phyloP scores from a whole-genome alignment of 2,113 vertebrate genomes.

The Pica pica region DNA sequence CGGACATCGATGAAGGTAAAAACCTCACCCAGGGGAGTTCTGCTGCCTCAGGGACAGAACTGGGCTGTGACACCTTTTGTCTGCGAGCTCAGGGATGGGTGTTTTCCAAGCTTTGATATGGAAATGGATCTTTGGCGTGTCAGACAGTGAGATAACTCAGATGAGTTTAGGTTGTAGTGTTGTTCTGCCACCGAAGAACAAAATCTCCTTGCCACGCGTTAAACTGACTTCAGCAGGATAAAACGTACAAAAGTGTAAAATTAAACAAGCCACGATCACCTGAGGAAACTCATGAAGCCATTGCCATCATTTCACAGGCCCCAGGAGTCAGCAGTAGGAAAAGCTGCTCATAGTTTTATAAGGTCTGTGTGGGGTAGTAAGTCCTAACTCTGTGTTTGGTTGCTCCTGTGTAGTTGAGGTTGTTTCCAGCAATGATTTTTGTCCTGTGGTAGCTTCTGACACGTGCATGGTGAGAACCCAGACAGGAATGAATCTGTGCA shows the following conservation, averaged over 20 bases:
- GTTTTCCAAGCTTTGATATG: background rate
- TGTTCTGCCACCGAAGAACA: background rate
- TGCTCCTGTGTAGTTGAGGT: background rate
- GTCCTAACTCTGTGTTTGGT: background rate
- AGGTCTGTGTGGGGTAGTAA: background rate
- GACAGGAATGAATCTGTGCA: background rate
- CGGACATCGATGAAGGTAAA: constrained; percentile 97
- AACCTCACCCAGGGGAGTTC: background rate
- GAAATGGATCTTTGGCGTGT: background rate
- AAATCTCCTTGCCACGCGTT: background rate
- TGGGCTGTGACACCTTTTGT: background rate
- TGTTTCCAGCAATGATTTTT: background rate
- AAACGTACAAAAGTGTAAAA: background rate
- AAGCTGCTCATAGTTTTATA: background rate
- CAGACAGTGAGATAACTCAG: background rate
- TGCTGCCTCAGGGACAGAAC: background rate
- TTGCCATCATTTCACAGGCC: background rate
- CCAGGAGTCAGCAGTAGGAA: background rate
- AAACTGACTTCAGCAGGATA: background rate
- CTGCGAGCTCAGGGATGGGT: background rate
- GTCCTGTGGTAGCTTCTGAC: background rate
- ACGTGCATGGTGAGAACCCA: background rate
- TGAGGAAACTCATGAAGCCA: background rate
- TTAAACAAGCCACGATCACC: background rate
- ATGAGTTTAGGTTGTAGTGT: background rate